phyloP scores from a whole-genome alignment of 1,140 invertebrate genomes.

The Thaumatotibia leucotreta region DNA sequence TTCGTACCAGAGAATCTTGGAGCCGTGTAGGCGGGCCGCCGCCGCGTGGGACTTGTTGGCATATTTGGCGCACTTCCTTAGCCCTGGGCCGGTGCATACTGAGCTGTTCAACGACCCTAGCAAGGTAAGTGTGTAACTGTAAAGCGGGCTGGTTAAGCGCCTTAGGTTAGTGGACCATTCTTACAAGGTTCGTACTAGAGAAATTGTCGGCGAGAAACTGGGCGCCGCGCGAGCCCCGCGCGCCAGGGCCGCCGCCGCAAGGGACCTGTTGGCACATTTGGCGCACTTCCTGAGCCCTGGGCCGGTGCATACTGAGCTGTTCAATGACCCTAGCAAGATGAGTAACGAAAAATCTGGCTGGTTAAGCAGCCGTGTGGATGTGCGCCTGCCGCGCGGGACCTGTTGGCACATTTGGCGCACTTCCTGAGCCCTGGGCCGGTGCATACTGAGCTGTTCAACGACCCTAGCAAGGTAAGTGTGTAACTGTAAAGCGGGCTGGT shows the following conservation, averaged over 20 bases:
- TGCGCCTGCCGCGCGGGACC: constrained; percentile 94
- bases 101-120: constrained; percentile 92
- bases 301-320: constrained; percentile 89
- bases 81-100: constrained; percentile 89
- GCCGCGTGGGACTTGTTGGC: constrained; percentile 96
- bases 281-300: constrained; percentile 94
- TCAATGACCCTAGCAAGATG: constrained; percentile 92
- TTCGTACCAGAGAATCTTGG: constrained; percentile 99
- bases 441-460: constrained; percentile 91
- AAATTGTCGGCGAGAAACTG: constrained; percentile 97
- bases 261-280: constrained; percentile 95
- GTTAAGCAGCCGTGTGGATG: constrained; percentile 93
- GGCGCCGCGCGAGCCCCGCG: constrained; percentile 97
- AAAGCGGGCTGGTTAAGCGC: too few species aligned
- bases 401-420: constrained; percentile 96
- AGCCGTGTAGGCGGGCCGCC: constrained; percentile 96
- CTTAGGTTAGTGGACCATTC: too few species aligned
- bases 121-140: too few species aligned
- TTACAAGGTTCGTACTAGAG: too few species aligned
- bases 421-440: constrained; percentile 93
- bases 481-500: too few species aligned
- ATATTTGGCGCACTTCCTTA: constrained; percentile 95
- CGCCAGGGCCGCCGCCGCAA: constrained; percentile 94
- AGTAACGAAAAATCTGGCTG: too few species aligned
- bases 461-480: constrained; percentile 90